Evolutionary conservation across 2,113 vertebrate genomes (phyloP).

Genomic region (Neofelis nebulosa): DNA sequence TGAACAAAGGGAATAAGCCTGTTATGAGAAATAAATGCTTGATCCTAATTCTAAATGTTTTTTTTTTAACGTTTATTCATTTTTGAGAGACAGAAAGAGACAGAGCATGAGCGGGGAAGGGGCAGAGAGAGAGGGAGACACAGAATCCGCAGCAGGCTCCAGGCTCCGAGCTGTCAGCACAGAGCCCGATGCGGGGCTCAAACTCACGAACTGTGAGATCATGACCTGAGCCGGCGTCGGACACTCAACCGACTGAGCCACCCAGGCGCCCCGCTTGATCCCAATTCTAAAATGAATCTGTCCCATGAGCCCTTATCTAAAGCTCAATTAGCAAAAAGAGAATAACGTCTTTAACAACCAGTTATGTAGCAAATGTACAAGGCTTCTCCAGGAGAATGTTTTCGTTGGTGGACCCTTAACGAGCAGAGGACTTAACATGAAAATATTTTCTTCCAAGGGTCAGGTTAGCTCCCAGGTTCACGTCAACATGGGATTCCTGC

Average conservation of each 20-base stretch:
- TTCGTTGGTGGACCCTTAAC: conserved; percentile 32
- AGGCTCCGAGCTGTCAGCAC: too few relatives aligned
- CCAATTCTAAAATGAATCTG: conserved; percentile 51
- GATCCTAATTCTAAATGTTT: conserved; percentile 22
- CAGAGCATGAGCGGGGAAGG: too few relatives aligned
- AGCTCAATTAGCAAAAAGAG: conserved; percentile 17
- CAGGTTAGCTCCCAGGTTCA: neutral
- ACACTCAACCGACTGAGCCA: too few relatives aligned
- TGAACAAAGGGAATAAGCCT: conserved; percentile 38
- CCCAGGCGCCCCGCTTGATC: neutral
- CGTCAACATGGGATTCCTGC: neutral
- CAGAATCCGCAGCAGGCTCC: too few relatives aligned
- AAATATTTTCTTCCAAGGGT: neutral
- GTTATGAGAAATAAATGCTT: conserved; percentile 44
- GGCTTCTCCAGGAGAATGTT: neutral
- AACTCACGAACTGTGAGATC: too few relatives aligned
- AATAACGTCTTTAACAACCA: neutral
- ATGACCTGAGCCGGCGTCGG: too few relatives aligned
- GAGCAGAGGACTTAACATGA: neutral
- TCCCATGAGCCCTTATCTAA: conserved; percentile 29
- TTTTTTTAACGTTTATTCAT: too few relatives aligned
- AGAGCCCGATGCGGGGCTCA: too few relatives aligned
- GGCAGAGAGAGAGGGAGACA: too few relatives aligned
- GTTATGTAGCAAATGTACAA: neutral
- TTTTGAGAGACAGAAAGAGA: too few relatives aligned